A percentile compares a stretch with the other conserved stretches of the same genome.
Evolutionary conservation across 2,113 vertebrate genomes (phyloP).

Genomic region (Oenanthe oenanthe): DNA sequence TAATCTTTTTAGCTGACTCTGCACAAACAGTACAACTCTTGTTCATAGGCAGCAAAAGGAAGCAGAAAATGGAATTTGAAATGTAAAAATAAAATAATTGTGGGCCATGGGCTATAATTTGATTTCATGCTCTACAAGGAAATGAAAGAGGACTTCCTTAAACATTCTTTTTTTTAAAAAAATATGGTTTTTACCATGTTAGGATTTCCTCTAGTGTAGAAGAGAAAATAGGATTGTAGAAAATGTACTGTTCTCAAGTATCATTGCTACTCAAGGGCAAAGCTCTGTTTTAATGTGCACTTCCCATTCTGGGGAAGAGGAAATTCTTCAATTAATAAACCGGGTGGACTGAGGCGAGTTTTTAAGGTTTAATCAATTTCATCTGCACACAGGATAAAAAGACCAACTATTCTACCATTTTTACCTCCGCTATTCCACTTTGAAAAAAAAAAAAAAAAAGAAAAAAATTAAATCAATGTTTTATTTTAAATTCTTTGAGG

Average conservation of each 20-base stretch:
- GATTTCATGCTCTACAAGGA: slow-evolving; percentile 83
- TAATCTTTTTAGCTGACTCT: slow-evolving; percentile 72
- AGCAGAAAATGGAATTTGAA: slow-evolving; percentile 75
- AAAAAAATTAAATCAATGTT: slow-evolving; percentile 77
- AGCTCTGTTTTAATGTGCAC: slow-evolving; percentile 81
- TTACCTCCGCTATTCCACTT: slow-evolving; percentile 50
- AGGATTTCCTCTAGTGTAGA: slow-evolving; percentile 77
- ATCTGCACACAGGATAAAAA: slow-evolving; percentile 82
- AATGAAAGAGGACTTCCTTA: slow-evolving; percentile 81
- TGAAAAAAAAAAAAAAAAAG: slow-evolving; percentile 58
- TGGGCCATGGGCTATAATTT: slow-evolving; percentile 74
- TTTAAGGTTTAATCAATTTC: slow-evolving; percentile 84
- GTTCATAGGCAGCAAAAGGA: slow-evolving; percentile 64
- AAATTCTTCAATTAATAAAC: slow-evolving; percentile 91
- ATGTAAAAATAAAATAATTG: slow-evolving; percentile 79
- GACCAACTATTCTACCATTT: slow-evolving; percentile 77
- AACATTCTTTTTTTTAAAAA: slow-evolving; percentile 40
- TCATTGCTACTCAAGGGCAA: slow-evolving; percentile 79
- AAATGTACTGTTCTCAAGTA: slow-evolving; percentile 79
- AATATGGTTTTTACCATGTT: slow-evolving; percentile 76
- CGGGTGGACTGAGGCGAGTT: slow-evolving; percentile 82
- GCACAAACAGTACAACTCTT: slow-evolving; percentile 65
- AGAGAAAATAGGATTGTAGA: slow-evolving; percentile 81
- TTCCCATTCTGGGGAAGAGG: slow-evolving; percentile 85
- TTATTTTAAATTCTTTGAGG: slow-evolving; percentile 84